Evolutionary conservation across 2,888 invertebrate genomes (phyloP), one percentile per base, ranked within the genome.

Genomic region (Caenorhabditis sinica): DNA sequence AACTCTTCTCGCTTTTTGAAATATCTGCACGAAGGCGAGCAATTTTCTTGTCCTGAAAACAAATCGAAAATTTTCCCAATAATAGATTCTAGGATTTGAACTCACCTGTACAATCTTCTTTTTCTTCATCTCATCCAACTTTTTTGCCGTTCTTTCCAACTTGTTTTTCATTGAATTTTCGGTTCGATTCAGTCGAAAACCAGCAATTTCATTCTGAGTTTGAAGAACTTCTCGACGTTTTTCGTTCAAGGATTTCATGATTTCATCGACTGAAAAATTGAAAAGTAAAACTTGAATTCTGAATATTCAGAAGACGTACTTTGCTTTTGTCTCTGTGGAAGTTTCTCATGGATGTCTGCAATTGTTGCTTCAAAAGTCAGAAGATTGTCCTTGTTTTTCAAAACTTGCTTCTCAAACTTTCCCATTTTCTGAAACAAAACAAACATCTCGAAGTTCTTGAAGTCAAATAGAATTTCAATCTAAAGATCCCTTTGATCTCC

Each of bases 1-100:
- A 83, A 79, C 79, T 83, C 45, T 79, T 75, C 60, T 83, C 83
- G 51, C 79, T 80, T 66, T 75, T 65, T 5, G 40, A 20, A 23
- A 83, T 83, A 71, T 83, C 83, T n/a, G 61, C 23, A n/a, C 83
- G 69, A 11, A 83, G 53, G 4, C 75, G 61, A 40, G 30, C 15
- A 6, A 83, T 80, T 65, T 75, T 79, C 17, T 83, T 83, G 40
- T 83, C 83, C 75, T 83, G 65, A 20, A 75, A 66, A 43, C 17
- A 11, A 15, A 56, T n/a, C 20, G 20, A 20, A 23, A 51, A 20
- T 20, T 49, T 49, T n/a, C 17, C n/a, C 49, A 5, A 17, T n/a
- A n/a, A n/a, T n/a, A n/a, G n/a, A n/a, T n/a, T n/a, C n/a, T n/a
- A n/a, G 8, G 17, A 8, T n/a, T n/a, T 49, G 40, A 49, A 45